phyloP scores from a whole-genome alignment of 2,113 vertebrate genomes.

The Bufo bufo region DNA sequence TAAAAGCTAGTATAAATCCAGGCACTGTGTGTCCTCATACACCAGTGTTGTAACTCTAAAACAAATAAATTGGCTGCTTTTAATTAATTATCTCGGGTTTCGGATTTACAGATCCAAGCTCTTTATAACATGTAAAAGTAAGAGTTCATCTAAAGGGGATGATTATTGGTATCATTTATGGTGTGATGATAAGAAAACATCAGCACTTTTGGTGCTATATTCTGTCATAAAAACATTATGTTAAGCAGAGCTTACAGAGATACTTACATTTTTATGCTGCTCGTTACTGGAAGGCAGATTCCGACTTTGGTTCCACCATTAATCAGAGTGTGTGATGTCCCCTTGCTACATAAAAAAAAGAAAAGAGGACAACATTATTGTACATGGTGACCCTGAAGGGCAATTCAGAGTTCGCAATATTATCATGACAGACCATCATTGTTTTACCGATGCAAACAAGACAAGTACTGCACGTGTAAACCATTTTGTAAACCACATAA shows the following conservation, averaged over 20 bases:
- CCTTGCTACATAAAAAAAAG: conserved; percentile 15
- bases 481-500: conserved; percentile 6
- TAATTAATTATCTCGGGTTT: background rate
- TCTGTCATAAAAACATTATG: conserved; percentile 39
- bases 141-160: conserved; percentile 26
- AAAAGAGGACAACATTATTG: conserved; percentile 38
- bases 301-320: conserved; percentile 34
- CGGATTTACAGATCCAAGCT: background rate
- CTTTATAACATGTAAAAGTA: background rate
- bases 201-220: conserved; percentile 36
- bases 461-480: conserved; percentile 12
- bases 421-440: conserved; percentile 43
- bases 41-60: background rate
- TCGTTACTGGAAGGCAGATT: conserved; percentile 38
- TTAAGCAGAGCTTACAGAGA: conserved; percentile 36
- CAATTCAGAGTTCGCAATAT: conserved; percentile 44
- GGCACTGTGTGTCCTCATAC: background rate
- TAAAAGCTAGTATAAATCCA: background rate
- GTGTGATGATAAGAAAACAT: conserved; percentile 32
- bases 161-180: conserved; percentile 40
- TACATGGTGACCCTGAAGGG: conserved; percentile 38
- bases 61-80: background rate
- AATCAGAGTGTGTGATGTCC: conserved; percentile 41
- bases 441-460: conserved; percentile 44
- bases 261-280: conserved; percentile 40